Conservation (phyloP, 2,888 invertebrate genomes). For the Pterostichus niger region DNA sequence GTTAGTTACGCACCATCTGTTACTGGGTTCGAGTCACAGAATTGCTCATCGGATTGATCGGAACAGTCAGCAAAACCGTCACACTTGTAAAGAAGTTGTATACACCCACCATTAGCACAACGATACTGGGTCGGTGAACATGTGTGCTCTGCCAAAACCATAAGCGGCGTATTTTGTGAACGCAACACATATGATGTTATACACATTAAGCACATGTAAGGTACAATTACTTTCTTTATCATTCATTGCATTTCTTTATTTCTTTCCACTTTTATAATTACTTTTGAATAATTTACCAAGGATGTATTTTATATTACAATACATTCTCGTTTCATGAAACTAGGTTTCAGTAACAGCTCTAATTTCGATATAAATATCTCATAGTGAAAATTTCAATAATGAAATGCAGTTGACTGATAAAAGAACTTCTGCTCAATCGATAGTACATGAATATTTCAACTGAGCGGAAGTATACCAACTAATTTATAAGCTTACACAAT, state of each 20-base stretch:
- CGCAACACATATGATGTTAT: constrained; percentile 63
- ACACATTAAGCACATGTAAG: constrained; percentile 65
- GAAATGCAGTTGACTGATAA: constrained; percentile 49
- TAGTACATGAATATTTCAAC: constrained; percentile 35
- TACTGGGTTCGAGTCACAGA: constrained; percentile 72
- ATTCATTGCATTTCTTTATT: constrained; percentile 33
- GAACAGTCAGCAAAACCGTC: constrained; percentile 79
- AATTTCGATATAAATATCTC: neutral
- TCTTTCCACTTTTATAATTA: neutral
- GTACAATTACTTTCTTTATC: constrained; percentile 29
- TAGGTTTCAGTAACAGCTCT: constrained; percentile 8
- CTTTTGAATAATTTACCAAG: neutral
- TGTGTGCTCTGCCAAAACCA: constrained; percentile 73
- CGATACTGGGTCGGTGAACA: constrained; percentile 81
- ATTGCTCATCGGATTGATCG: constrained; percentile 79
- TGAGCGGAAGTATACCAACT: constrained; percentile 53
- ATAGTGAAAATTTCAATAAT: constrained; percentile 43
- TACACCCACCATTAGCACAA: constrained; percentile 83
- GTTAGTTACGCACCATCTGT: constrained; percentile 64
- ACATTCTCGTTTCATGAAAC: neutral
- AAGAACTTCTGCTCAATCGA: constrained; percentile 58
- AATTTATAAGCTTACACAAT: constrained; percentile 65
- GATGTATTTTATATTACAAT: neutral
- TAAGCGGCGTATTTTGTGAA: constrained; percentile 67
- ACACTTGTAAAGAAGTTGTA: constrained; percentile 78